phyloP scores from a whole-genome alignment of 2,797 vertebrate genomes.

The Aplochiton taeniatus region DNA sequence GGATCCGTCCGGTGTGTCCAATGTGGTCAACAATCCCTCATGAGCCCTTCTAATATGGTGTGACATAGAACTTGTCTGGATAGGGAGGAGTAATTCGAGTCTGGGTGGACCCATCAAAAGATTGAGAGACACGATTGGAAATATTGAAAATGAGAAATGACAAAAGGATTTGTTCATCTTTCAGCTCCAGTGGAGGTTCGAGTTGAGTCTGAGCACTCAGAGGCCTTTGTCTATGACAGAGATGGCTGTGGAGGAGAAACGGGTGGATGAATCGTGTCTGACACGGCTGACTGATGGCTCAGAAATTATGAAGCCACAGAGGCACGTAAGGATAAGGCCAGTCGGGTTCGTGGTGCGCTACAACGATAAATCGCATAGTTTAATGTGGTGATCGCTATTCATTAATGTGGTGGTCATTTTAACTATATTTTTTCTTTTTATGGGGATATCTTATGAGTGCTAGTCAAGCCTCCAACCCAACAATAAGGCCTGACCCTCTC shows the following conservation, averaged over 20 bases:
- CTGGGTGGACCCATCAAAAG: slow-evolving; percentile 11
- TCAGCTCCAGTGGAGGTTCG: background rate
- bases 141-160: background rate
- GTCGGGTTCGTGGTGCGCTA: too few relatives aligned
- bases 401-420: too few relatives aligned
- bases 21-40: background rate
- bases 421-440: too few relatives aligned
- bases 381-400: too few relatives aligned
- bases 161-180: slow-evolving; percentile 2
- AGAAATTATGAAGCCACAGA: background rate
- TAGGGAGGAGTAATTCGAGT: slow-evolving; percentile 26
- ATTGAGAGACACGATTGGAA: background rate
- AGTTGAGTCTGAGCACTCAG: background rate
- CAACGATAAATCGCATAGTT: background rate
- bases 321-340: background rate
- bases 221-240: background rate
- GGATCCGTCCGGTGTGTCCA: too few relatives aligned
- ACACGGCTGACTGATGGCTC: background rate
- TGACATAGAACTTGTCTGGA: slow-evolving; percentile 9
- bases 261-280: background rate
- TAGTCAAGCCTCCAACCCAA: too few relatives aligned
- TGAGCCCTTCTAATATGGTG: slow-evolving; percentile 3
- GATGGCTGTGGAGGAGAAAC: background rate
- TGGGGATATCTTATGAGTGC: too few relatives aligned
- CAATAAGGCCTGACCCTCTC: too few relatives aligned